phyloP scores from a whole-genome alignment of 2,113 vertebrate genomes.

The Hydrolagus affinis region DNA sequence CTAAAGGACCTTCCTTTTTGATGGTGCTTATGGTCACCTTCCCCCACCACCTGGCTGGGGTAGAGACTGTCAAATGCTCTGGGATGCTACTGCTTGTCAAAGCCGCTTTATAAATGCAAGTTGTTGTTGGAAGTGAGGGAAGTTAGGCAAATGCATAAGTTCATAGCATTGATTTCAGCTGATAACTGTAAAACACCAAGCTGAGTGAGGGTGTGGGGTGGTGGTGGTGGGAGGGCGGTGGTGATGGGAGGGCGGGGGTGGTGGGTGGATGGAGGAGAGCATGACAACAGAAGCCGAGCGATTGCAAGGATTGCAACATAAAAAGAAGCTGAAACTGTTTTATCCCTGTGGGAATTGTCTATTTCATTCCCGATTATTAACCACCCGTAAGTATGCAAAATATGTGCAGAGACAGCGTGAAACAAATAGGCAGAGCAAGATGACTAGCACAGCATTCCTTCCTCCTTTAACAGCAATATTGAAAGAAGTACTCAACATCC shows the following conservation, averaged over 20 bases:
- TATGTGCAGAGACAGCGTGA: background rate
- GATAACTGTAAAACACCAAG: background rate
- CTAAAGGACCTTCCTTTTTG: too few relatives aligned
- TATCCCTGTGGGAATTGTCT: background rate
- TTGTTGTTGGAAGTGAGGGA: too few relatives aligned
- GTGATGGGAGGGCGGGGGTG: too few relatives aligned
- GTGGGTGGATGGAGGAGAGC: too few relatives aligned
- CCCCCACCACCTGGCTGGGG: too few relatives aligned
- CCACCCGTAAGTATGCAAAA: background rate
- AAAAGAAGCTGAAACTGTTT: background rate
- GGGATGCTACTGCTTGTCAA: too few relatives aligned
- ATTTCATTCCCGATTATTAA: background rate
- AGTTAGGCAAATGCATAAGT: background rate
- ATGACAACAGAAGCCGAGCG: background rate
- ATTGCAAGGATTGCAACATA: background rate
- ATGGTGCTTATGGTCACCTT: too few relatives aligned
- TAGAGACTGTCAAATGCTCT: too few relatives aligned
- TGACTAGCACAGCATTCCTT: background rate
- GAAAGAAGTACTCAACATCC: too few relatives aligned
- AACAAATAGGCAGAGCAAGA: background rate
- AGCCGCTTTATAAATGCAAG: too few relatives aligned
- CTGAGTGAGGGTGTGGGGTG: background rate
- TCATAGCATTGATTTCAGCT: background rate
- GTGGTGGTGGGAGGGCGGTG: too few relatives aligned
- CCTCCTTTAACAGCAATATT: too few relatives aligned